These are phyloP conservation scores for Perca flavescens DNA, from an alignment of 2,113 vertebrate genomes.

Conservation along the genomic window DNA sequence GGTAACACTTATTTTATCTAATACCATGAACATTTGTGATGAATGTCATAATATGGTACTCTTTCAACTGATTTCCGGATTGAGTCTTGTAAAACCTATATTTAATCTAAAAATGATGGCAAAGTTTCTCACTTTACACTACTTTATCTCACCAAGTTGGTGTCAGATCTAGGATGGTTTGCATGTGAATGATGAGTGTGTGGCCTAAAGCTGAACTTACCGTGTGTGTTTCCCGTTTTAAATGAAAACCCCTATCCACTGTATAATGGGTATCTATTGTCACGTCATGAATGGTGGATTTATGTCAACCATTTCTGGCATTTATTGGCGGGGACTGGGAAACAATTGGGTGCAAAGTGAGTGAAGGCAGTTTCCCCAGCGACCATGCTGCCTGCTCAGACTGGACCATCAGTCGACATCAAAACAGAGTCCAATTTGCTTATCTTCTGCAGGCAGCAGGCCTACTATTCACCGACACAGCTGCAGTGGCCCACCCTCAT, in stretches of 20 bases:
- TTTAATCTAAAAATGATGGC: not conserved
- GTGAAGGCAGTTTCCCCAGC: constrained; percentile 54
- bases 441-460: constrained; percentile 77
- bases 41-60: not conserved
- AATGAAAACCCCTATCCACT: constrained; percentile 12
- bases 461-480: constrained; percentile 66
- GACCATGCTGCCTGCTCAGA: constrained; percentile 44
- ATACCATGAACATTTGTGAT: not conserved
- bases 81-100: not conserved
- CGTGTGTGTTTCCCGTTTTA: constrained; percentile 7
- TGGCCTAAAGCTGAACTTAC: constrained; percentile 13
- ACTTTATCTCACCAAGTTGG: not conserved
- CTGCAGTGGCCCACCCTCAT: constrained; percentile 56
- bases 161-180: constrained; percentile 13
- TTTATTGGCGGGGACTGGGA: constrained; percentile 58
- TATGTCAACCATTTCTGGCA: constrained; percentile 44
- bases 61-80: not conserved
- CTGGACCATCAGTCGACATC: constrained; percentile 62
- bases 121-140: not conserved
- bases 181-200: constrained; percentile 22
- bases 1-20: not conserved
- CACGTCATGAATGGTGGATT: constrained; percentile 42
- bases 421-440: constrained; percentile 65
- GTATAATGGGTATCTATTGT: constrained; percentile 51
- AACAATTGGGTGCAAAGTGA: constrained; percentile 62